Evolutionary conservation across 1,140 invertebrate species (phyloP).

Genomic region (Oryzaephilus surinamensis): DNA sequence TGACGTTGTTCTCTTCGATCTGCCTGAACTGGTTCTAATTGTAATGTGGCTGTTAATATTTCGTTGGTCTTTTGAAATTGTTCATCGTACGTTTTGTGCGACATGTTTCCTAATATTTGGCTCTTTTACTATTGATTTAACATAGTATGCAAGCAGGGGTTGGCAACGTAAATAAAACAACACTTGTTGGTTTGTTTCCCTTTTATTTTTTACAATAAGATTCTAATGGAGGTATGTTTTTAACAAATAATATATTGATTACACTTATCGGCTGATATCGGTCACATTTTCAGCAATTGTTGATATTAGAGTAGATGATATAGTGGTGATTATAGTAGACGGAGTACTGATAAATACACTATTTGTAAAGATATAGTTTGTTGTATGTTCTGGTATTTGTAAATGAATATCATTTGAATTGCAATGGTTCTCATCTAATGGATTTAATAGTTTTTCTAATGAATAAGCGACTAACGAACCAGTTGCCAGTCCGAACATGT

Average conservation of each 20-base stretch:
- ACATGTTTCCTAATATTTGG: conserved; percentile 45
- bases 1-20: conserved; percentile 48
- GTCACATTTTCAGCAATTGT: conserved; percentile 7
- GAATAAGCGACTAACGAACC: conserved; percentile 76
- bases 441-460: conserved; percentile 54
- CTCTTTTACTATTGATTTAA: neutral
- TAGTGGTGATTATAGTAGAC: conserved; percentile 6
- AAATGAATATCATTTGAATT: conserved; percentile 5
- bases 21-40: conserved; percentile 45
- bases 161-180: too few relatives aligned
- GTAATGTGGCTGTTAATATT: conserved; percentile 50
- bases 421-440: conserved; percentile 9
- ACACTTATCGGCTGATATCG: conserved; percentile 7
- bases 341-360: conserved; percentile 1
- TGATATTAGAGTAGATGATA: conserved; percentile 10
- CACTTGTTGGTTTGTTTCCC: neutral
- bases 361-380: conserved; percentile 2
- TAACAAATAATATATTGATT: conserved; percentile 1
- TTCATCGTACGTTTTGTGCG: conserved; percentile 58
- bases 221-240: neutral
- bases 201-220: neutral
- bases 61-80: conserved; percentile 53
- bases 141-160: too few relatives aligned
- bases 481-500: conserved; percentile 71
- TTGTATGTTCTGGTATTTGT: conserved; percentile 1